Conservation (phyloP, 2,888 invertebrate species). For the Pyrgus malvae region DNA sequence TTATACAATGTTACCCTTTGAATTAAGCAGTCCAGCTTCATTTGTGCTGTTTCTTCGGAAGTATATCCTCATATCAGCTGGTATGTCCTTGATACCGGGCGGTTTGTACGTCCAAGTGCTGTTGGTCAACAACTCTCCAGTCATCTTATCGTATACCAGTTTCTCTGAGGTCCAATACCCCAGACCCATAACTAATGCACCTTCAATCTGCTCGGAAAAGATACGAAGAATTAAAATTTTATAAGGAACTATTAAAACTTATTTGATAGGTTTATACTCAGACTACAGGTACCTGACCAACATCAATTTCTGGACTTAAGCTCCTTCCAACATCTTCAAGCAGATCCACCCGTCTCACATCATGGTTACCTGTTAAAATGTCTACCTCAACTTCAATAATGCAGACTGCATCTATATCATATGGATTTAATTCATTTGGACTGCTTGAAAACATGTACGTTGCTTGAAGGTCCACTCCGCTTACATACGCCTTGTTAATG, state of each 20-base stretch:
- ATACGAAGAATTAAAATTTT: not conserved
- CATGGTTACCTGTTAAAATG: conserved; percentile 88
- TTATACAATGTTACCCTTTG: no score
- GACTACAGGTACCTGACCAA: conserved; percentile 81
- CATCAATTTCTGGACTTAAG: conserved; percentile 85
- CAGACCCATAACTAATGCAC: conserved; percentile 88
- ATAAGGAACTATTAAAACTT: not conserved
- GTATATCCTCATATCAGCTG: conserved; percentile 87
- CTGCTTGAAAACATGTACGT: conserved; percentile 61
- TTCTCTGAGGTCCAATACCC: conserved; percentile 91
- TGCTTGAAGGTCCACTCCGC: conserved; percentile 75
- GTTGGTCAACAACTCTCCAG: conserved; percentile 86
- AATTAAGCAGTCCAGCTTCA: conserved; percentile 85
- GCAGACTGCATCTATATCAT: conserved; percentile 82
- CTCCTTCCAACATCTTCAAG: conserved; percentile 87
- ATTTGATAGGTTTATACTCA: not conserved
- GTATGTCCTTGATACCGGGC: conserved; percentile 89
- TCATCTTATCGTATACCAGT: conserved; percentile 82
- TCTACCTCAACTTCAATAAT: conserved; percentile 88
- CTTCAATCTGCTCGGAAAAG: conserved; percentile 81
- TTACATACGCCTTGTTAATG: conserved; percentile 69
- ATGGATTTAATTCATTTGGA: conserved; percentile 67
- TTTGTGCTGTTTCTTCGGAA: conserved; percentile 85
- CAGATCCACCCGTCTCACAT: conserved; percentile 84
- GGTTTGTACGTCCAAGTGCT: conserved; percentile 92